A percentile compares a stretch with the other conserved stretches of the same genome.
Conservation (phyloP, 2,113 vertebrate species). For the Alectura lathami region DNA sequence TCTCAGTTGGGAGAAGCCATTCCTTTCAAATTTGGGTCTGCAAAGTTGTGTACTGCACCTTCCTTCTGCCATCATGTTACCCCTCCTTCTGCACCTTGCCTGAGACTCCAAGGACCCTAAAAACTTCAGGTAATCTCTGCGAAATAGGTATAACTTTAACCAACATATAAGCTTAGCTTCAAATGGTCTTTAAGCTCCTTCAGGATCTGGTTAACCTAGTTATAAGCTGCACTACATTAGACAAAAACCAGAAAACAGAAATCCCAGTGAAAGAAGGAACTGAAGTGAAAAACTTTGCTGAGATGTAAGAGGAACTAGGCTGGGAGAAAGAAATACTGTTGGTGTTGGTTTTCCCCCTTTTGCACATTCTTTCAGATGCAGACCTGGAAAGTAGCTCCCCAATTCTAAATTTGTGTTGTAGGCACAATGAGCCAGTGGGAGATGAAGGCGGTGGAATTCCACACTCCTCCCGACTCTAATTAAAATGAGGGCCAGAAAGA, state of each 20-base stretch:
- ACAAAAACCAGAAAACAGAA: background rate
- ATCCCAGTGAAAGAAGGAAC: background rate
- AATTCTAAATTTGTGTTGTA: slow-evolving; percentile 13
- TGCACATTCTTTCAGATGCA: background rate
- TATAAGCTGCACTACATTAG: background rate
- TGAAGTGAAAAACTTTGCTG: background rate
- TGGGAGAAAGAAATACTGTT: background rate
- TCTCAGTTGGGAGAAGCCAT: background rate
- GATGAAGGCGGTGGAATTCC: slow-evolving; percentile 4
- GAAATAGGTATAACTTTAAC: background rate
- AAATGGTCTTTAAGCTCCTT: background rate
- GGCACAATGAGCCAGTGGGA: background rate
- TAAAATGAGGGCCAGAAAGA: slow-evolving; percentile 64
- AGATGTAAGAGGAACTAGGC: background rate
- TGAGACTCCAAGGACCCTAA: background rate
- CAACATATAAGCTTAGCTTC: background rate
- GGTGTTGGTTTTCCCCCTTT: background rate
- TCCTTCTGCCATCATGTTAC: background rate
- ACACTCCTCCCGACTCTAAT: slow-evolving; percentile 58
- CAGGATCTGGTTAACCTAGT: background rate
- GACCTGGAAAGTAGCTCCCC: background rate
- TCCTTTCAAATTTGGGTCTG: background rate
- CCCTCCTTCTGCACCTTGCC: background rate
- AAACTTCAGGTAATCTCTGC: background rate
- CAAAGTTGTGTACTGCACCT: background rate